A percentile compares a stretch with the other conserved stretches of the same genome.
Conservation (phyloP, 2,113 vertebrate species). For the Recurvirostra avosetta region DNA sequence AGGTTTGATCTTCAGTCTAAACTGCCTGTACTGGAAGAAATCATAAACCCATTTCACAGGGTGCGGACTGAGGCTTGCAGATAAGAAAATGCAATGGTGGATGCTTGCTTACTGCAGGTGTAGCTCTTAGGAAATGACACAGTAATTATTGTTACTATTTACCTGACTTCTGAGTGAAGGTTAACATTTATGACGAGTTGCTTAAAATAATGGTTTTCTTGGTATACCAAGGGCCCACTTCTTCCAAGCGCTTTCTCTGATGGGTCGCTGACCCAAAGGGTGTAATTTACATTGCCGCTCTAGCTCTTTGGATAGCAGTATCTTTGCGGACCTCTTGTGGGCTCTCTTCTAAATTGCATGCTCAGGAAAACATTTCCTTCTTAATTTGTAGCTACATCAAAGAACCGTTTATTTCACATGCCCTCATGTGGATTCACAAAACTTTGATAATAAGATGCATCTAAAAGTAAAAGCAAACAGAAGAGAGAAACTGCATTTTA, state of each 20-base stretch:
- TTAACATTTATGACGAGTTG: background rate
- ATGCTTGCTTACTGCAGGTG: background rate
- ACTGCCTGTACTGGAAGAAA: background rate
- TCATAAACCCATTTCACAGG: background rate
- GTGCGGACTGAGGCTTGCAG: accelerated
- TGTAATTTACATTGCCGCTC: accelerated
- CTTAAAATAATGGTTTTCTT: background rate
- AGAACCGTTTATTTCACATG: background rate
- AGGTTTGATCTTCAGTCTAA: background rate
- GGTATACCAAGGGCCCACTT: background rate
- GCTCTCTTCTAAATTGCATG: background rate
- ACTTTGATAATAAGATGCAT: no score
- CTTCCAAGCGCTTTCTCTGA: background rate
- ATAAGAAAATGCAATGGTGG: background rate
- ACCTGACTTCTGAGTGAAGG: background rate
- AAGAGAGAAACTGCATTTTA: background rate
- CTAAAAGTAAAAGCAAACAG: background rate
- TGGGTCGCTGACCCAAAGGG: accelerated
- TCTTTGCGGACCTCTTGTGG: slow-evolving; percentile 34
- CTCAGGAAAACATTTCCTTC: background rate
- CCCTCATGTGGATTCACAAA: background rate
- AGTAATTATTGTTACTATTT: background rate
- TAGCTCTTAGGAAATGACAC: background rate
- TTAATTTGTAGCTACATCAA: accelerated
- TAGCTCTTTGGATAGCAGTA: accelerated